Evolutionary conservation across 1,140 invertebrate species (phyloP), one percentile per base, ranked within the genome.

Genomic region (Palaemon carinicauda): DNA sequence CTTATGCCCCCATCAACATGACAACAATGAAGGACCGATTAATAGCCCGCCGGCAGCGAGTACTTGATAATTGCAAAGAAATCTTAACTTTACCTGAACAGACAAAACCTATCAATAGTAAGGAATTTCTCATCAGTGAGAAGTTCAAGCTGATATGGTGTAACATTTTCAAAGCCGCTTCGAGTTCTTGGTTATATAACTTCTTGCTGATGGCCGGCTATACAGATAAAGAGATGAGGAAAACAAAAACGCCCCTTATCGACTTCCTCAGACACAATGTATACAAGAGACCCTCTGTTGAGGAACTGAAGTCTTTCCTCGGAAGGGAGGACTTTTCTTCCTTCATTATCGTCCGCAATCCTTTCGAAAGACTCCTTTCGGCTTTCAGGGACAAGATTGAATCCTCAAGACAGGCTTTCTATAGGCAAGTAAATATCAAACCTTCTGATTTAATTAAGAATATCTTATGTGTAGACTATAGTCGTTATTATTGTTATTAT

Each of bases 181-280:
- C 95, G 41, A 95, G 96, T 1, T 96, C 96, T 0, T 97, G 96
- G 96, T 95, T 97, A 95, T 96, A 96, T 91, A 96, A 96, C 91
- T 89, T 88, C 78, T 91, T 92, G 53, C 89, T 90, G n/a, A 91
- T 95, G 69, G 93, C 94, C 92, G 92, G 92, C 0, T 89, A 91
- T 21, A n/a, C 90, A 0, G 91, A 92, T 54, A 81, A 90, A 14
- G 87, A 90, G 69, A 56, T 93, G 1, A 19, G 19, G 14, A 51
- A 33, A 14, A 17, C n/a, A 2, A 7, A 29, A 0, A 56, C 9
- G 9, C 80, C 83, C 33, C 75, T 77, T 17, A 77, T 85, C 1
- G 75, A 85, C 41, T 33, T 17, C 56, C 51, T 50, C 0, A 21
- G 65, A 12, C 1, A 79, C 17, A 4, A n/a, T n/a, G n/a, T 79